Evolutionary conservation across 2,888 invertebrate species (phyloP), one percentile per base, ranked within the genome.

Genomic region (Choristoneura rosaceana): DNA sequence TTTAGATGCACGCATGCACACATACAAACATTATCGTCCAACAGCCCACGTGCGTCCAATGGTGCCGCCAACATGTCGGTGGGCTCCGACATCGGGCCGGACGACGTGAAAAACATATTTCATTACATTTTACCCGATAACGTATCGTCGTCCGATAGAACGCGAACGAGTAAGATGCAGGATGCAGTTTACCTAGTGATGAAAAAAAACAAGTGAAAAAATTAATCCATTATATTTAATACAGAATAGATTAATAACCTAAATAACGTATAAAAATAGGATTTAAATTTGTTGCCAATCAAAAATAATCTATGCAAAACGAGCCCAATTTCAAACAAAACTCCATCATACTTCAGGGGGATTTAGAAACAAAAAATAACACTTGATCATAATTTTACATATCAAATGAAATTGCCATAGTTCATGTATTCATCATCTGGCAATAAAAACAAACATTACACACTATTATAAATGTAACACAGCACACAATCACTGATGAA

Each of bases 401-500:
- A 8, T 33, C 25, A 34, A 34, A 34, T 25, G 25, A 10, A 4
- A 25, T 25, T 25, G 10, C 55, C 25, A 50, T 12, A 34, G 33
- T 64, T 50, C 10, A 50, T 5, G 15, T 78, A 78, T 75, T 76
- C 63, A 70, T 75, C 77, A 75, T 73, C 77, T 74, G 76, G 77
- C 73, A 68, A 60, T 64, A 78, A 76, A 77, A 69, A 79, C 80
- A 83, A 82, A 75, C 81, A 82, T 79, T 80, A 47, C 81, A 82
- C 79, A 81, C 80, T 83, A 81, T 81, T 79, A 75, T 80, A 82
- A 84, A 82, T 80, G 79, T 87, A 89, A 88, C 89, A 89, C 90
- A 89, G 89, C 87, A 85, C 84, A 86, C 85, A 83, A 88, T 88
- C 87, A 90, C 87, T 83, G 83, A 82, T 80, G 76, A 74, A 76